A percentile compares a stretch with the other conserved stretches of the same genome.
Conservation (phyloP, 2,888 invertebrate species). For the Apamea anceps region DNA sequence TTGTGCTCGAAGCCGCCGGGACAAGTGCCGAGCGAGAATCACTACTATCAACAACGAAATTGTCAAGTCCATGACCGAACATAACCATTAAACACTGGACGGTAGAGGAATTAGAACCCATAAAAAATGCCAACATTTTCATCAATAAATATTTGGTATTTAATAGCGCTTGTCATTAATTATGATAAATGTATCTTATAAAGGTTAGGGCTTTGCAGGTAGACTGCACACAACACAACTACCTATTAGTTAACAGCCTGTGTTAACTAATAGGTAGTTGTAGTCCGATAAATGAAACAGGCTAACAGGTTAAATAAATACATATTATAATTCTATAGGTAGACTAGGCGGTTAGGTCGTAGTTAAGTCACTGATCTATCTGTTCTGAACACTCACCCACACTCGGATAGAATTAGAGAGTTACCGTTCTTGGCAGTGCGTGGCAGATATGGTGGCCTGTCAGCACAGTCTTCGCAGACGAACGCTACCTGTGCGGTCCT, state of each 20-base stretch:
- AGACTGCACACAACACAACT: not conserved
- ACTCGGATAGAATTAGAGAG: not conserved
- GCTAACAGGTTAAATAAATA: not conserved
- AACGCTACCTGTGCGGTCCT: too few relatives aligned
- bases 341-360: not conserved
- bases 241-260: too few relatives aligned
- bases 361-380: not conserved
- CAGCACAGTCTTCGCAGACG: not conserved
- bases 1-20: constrained; percentile 44
- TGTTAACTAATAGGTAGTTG: not conserved
- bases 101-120: not conserved
- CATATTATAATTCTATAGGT: not conserved
- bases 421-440: not conserved
- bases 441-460: not conserved
- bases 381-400: not conserved
- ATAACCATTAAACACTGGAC: constrained; percentile 27
- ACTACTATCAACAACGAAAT: constrained; percentile 29
- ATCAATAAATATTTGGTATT: not conserved
- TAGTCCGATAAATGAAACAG: not conserved
- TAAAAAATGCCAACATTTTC: not conserved
- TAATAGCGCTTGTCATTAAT: not conserved
- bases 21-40: constrained; percentile 39
- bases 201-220: not conserved
- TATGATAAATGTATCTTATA: not conserved
- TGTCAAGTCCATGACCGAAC: constrained; percentile 22